Evolutionary conservation across 1,140 invertebrate genomes (phyloP).

Genomic region (Zaprionus ghesquierei): DNA sequence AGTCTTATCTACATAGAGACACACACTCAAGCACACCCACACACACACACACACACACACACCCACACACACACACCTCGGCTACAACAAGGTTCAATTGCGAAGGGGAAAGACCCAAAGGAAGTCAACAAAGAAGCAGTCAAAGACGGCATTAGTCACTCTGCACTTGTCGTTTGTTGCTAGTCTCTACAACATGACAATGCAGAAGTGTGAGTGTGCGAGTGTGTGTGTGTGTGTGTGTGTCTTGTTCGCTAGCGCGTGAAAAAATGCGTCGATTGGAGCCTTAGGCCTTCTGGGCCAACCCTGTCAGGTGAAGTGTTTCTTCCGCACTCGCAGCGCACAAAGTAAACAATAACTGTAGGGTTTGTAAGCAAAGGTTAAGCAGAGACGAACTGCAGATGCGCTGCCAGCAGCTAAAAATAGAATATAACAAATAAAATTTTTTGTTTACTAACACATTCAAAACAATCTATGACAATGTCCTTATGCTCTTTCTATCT

Average conservation of each 20-base stretch:
- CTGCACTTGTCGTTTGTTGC: slow-evolving; percentile 37
- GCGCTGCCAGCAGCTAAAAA: neutral
- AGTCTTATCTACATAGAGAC: slow-evolving; percentile 28
- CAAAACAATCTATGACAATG: too few species aligned
- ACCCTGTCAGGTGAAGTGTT: slow-evolving; percentile 32
- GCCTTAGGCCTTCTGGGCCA: slow-evolving; percentile 25
- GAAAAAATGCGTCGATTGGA: slow-evolving; percentile 24
- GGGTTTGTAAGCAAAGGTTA: neutral
- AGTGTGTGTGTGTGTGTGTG: slow-evolving; percentile 4
- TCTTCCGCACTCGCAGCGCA: slow-evolving; percentile 19
- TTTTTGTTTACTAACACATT: too few species aligned
- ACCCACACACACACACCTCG: neutral
- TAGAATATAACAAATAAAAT: neutral
- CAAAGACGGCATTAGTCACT: slow-evolving; percentile 51
- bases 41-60: neutral
- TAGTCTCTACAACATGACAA: slow-evolving; percentile 11
- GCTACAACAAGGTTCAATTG: slow-evolving; percentile 21
- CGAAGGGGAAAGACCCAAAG: slow-evolving; percentile 17
- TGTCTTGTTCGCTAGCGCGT: slow-evolving; percentile 28
- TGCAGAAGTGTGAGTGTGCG: neutral
- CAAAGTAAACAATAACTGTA: slow-evolving; percentile 19
- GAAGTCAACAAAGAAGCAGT: slow-evolving; percentile 36
- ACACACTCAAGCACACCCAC: neutral
- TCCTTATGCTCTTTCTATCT: neutral
- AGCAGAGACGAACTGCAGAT: neutral